Evolutionary conservation across 2,797 vertebrate genomes (phyloP).

Genomic region (Hydrolagus colliei): DNA sequence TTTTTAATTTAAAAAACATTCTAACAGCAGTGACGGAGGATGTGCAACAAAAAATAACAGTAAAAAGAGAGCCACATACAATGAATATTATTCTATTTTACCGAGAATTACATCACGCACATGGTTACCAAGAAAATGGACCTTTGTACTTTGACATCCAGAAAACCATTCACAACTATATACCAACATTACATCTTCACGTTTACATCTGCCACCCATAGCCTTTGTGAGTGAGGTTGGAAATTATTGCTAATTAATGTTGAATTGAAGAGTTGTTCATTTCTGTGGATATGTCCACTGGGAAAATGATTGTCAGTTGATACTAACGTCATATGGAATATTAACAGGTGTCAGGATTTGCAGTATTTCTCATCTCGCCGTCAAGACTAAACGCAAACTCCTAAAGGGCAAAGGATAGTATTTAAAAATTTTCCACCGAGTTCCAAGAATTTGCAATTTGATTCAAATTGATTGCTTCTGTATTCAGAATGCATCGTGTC

Average conservation of each 20-base stretch:
- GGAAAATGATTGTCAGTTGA: background rate
- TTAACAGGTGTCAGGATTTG: background rate
- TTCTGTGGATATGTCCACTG: background rate
- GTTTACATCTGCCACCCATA: background rate
- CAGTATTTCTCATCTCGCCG: background rate
- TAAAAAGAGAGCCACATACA: no score
- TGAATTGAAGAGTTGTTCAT: background rate
- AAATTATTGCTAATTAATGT: conserved; percentile 9
- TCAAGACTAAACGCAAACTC: background rate
- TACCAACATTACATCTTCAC: background rate
- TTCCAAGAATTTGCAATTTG: background rate
- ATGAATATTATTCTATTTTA: no score
- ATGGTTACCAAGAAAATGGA: no score
- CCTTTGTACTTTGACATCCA: no score
- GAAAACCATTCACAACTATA: no score
- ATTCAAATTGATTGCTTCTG: background rate
- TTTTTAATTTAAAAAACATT: no score
- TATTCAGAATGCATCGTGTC: background rate
- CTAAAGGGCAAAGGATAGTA: background rate
- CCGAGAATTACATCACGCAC: no score
- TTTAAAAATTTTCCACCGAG: background rate
- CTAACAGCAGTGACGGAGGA: no score
- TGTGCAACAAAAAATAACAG: no score
- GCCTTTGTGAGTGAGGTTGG: background rate
- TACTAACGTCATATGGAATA: background rate